Percentiles rank a stretch among this genome's conserved stretches.
Conservation (phyloP, 1,140 invertebrate genomes). For the Dendroctonus ponderosae region DNA sequence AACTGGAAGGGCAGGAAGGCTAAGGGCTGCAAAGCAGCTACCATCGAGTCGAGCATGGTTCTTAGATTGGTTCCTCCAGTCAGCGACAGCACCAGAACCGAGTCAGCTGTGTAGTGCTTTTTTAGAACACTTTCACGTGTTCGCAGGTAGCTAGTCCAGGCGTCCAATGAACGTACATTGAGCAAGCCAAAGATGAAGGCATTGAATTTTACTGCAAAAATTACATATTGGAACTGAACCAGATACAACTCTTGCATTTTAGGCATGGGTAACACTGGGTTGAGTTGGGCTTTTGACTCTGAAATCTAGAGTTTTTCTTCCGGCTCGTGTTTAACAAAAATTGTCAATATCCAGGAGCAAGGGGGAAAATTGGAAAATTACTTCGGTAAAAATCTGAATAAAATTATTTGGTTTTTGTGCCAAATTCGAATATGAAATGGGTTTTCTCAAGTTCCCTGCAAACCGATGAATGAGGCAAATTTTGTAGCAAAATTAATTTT, state of each 20-base stretch:
- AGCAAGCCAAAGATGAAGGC: slow-evolving; percentile 85
- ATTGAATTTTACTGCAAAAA: slow-evolving; percentile 73
- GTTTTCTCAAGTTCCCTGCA: too few relatives aligned
- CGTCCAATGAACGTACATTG: slow-evolving; percentile 79
- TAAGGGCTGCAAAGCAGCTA: slow-evolving; percentile 72
- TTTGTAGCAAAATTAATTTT: too few relatives aligned
- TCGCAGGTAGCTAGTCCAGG: slow-evolving; percentile 80
- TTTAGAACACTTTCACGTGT: slow-evolving; percentile 78
- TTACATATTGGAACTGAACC: neutral
- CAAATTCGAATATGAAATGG: too few relatives aligned
- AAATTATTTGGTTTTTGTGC: too few relatives aligned
- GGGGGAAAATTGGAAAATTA: too few relatives aligned
- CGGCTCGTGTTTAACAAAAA: too few relatives aligned
- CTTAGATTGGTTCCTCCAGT: slow-evolving; percentile 63
- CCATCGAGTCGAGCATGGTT: slow-evolving; percentile 68
- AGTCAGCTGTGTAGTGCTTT: slow-evolving; percentile 74
- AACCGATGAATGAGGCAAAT: too few relatives aligned
- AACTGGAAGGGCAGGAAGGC: slow-evolving; percentile 75
- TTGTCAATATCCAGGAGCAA: too few relatives aligned
- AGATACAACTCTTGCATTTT: too few relatives aligned
- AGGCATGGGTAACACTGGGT: too few relatives aligned
- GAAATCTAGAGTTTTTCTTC: slow-evolving; percentile 3
- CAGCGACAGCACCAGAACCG: slow-evolving; percentile 68
- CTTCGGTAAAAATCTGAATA: too few relatives aligned
- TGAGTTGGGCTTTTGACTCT: too few relatives aligned